phyloP scores from a whole-genome alignment of 1,140 invertebrate genomes.

The Pogonus chalceus region DNA sequence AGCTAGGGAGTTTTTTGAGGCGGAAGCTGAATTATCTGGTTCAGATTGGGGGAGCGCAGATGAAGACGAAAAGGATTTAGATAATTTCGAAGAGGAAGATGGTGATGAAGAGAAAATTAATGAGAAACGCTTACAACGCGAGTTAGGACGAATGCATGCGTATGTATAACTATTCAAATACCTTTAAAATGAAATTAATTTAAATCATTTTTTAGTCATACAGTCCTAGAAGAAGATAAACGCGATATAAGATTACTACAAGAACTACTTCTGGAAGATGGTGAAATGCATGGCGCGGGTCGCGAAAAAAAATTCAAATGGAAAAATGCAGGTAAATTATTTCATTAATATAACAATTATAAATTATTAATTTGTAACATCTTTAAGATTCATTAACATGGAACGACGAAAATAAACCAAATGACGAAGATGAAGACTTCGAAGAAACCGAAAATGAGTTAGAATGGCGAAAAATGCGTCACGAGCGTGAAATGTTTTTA shows the following conservation, averaged over 20 bases:
- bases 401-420: slow-evolving; percentile 26
- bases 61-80: slow-evolving; percentile 63
- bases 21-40: slow-evolving; percentile 78
- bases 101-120: slow-evolving; percentile 70
- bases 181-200: neutral
- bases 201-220: slow-evolving; percentile 41
- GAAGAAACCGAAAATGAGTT: slow-evolving; percentile 57
- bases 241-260: slow-evolving; percentile 65
- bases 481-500: slow-evolving; percentile 56
- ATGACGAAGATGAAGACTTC: slow-evolving; percentile 38
- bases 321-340: slow-evolving; percentile 59
- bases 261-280: slow-evolving; percentile 76
- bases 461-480: slow-evolving; percentile 54
- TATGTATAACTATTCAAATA: slow-evolving; percentile 29
- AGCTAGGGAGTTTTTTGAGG: slow-evolving; percentile 62
- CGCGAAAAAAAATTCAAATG: slow-evolving; percentile 70
- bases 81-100: slow-evolving; percentile 62
- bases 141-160: slow-evolving; percentile 62
- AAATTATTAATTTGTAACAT: neutral
- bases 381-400: neutral
- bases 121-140: slow-evolving; percentile 48
- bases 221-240: slow-evolving; percentile 72
- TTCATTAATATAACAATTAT: slow-evolving; percentile 14
- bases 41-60: slow-evolving; percentile 69
- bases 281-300: slow-evolving; percentile 66